Percentiles rank a stretch among this genome's conserved stretches.
Conservation (phyloP, 2,797 vertebrate species). For the Crenuchus spilurus region DNA sequence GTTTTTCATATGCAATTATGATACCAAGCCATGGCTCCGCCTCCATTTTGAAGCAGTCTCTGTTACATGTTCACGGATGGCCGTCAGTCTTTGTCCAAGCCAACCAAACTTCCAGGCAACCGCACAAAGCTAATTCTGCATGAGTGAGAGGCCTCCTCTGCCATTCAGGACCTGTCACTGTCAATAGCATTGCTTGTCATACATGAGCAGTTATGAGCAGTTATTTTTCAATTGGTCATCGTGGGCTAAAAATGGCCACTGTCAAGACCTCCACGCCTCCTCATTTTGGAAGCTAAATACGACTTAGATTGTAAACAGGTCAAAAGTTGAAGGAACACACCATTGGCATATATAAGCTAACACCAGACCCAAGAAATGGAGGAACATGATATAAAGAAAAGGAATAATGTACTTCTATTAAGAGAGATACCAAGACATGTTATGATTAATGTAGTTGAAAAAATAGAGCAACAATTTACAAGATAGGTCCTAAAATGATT, state of each 20-base stretch:
- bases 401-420: conserved; percentile 24
- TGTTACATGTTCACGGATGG: neutral
- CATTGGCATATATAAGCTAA: conserved; percentile 6
- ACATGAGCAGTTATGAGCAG: conserved; percentile 8
- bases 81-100: neutral
- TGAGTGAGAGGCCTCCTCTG: neutral
- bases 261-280: conserved; percentile 17
- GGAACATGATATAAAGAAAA: conserved; percentile 15
- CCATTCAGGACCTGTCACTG: conserved; percentile 8
- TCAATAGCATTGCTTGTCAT: conserved; percentile 2
- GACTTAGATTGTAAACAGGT: conserved; percentile 2
- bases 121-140: conserved; percentile 1
- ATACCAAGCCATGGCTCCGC: conserved; percentile 30
- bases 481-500: conserved; percentile 56
- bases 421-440: neutral
- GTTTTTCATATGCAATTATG: conserved; percentile 40
- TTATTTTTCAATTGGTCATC: conserved; percentile 26
- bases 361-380: conserved; percentile 34
- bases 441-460: conserved; percentile 38
- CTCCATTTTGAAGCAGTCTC: conserved; percentile 27
- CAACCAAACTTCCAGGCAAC: conserved; percentile 25
- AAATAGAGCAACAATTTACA: conserved; percentile 46
- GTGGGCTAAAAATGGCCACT: conserved; percentile 21
- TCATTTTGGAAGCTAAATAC: conserved; percentile 15
- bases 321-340: conserved; percentile 17